These are phyloP conservation scores for Nyctereutes procyonoides DNA, from an alignment of 2,113 vertebrate genomes.

Conservation along the genomic window DNA sequence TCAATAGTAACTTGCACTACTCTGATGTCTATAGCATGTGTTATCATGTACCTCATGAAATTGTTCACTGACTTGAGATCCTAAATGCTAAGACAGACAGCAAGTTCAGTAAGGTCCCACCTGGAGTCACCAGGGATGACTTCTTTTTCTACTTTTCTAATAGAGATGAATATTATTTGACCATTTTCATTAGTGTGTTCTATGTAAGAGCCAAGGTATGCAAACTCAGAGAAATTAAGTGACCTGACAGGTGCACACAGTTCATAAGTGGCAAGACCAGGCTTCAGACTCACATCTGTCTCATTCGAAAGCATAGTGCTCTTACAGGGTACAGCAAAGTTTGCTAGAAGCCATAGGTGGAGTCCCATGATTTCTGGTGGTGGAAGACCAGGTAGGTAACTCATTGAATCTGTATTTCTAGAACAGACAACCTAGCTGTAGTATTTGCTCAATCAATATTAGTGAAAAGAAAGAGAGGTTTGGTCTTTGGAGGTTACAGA, in stretches of 20 bases:
- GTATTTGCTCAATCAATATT: background rate
- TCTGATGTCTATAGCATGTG: rapidly evolving
- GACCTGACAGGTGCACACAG: background rate
- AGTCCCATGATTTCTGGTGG: background rate
- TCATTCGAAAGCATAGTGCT: background rate
- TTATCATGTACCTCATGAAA: background rate
- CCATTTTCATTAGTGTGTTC: background rate
- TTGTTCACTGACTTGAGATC: background rate
- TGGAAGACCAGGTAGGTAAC: background rate
- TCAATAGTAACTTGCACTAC: background rate
- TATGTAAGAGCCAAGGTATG: background rate
- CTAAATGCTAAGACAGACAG: background rate
- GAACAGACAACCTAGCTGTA: background rate
- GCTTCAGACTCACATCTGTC: background rate
- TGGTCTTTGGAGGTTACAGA: background rate
- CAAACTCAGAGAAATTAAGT: background rate
- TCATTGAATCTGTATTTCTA: background rate
- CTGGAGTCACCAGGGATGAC: background rate
- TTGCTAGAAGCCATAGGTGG: background rate
- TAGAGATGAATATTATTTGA: background rate
- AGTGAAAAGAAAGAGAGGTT: background rate
- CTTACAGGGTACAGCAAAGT: background rate
- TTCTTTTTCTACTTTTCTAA: background rate
- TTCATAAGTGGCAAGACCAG: background rate
- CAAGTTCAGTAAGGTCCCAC: background rate